A percentile compares a stretch with the other conserved stretches of the same genome.
Evolutionary conservation across 1,140 invertebrate species (phyloP).

Genomic region (Drosophila sulfurigaster): DNA sequence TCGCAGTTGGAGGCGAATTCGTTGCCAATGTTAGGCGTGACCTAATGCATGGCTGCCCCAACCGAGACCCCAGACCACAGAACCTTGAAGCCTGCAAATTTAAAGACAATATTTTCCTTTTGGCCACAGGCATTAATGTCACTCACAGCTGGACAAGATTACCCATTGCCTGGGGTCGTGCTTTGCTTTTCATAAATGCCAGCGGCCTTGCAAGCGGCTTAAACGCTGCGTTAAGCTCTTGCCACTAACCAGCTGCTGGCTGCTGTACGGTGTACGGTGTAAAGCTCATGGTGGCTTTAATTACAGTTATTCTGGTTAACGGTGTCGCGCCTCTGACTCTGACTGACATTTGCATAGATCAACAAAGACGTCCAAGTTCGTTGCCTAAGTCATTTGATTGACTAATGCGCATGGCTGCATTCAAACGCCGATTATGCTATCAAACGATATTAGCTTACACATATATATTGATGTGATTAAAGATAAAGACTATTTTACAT

Average conservation of each 20-base stretch:
- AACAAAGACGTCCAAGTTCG: slow-evolving; percentile 48
- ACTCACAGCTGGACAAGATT: slow-evolving; percentile 47
- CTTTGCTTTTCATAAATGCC: slow-evolving; percentile 55
- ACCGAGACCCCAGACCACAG: slow-evolving; percentile 15
- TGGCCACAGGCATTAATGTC: slow-evolving; percentile 58
- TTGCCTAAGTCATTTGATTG: slow-evolving; percentile 57
- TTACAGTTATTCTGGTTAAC: slow-evolving; percentile 75
- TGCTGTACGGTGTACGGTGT: slow-evolving; percentile 20
- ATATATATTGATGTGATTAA: slow-evolving; percentile 24
- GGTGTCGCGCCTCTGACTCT: slow-evolving; percentile 41
- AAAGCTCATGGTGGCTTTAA: slow-evolving; percentile 56
- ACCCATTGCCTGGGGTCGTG: slow-evolving; percentile 23
- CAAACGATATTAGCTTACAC: not conserved
- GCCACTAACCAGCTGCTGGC: slow-evolving; percentile 29
- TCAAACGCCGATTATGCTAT: slow-evolving; percentile 20
- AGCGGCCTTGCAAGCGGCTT: slow-evolving; percentile 70
- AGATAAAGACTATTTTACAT: not conserved
- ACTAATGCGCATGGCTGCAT: slow-evolving; percentile 38
- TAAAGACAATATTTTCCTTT: slow-evolving; percentile 70
- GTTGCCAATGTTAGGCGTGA: slow-evolving; percentile 41
- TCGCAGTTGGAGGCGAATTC: not conserved
- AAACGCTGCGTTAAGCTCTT: slow-evolving; percentile 31
- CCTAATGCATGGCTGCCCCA: slow-evolving; percentile 25
- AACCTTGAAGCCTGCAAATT: slow-evolving; percentile 70
- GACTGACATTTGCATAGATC: slow-evolving; percentile 71